Evolutionary conservation across 2,113 vertebrate species (phyloP).

Genomic region (Salminus brasiliensis): DNA sequence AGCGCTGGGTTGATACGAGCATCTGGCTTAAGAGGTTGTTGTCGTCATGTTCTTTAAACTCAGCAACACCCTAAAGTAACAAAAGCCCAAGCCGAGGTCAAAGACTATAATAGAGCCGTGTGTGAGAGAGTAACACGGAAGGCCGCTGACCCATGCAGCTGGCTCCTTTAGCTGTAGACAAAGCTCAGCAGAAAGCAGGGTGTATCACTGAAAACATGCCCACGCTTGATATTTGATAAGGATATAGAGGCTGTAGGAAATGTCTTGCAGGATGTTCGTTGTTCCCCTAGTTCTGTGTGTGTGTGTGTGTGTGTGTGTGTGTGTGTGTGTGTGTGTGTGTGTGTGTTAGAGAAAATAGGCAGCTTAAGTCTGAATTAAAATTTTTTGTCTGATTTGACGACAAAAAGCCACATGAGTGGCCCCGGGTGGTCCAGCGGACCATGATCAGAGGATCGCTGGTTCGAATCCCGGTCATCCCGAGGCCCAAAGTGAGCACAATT

Average conservation of each 20-base stretch:
- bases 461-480: too few relatives aligned
- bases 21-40: not conserved
- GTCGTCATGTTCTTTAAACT: not conserved
- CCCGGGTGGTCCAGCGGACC: too few relatives aligned
- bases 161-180: not conserved
- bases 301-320: not conserved
- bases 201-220: not conserved
- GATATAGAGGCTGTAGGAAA: not conserved
- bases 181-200: constrained; percentile 11
- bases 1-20: not conserved
- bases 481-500: too few relatives aligned
- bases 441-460: too few relatives aligned
- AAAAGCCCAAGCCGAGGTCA: not conserved
- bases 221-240: not conserved
- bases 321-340: not conserved
- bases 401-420: too few relatives aligned
- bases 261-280: not conserved
- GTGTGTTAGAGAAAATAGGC: not conserved
- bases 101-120: not conserved
- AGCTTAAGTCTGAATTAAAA: too few relatives aligned
- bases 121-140: not conserved
- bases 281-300: not conserved
- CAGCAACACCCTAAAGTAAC: not conserved
- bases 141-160: constrained; percentile 3
- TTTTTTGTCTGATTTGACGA: too few relatives aligned